Conservation (phyloP, 1,140 invertebrate species). For the Stegodyphus dumicola region DNA sequence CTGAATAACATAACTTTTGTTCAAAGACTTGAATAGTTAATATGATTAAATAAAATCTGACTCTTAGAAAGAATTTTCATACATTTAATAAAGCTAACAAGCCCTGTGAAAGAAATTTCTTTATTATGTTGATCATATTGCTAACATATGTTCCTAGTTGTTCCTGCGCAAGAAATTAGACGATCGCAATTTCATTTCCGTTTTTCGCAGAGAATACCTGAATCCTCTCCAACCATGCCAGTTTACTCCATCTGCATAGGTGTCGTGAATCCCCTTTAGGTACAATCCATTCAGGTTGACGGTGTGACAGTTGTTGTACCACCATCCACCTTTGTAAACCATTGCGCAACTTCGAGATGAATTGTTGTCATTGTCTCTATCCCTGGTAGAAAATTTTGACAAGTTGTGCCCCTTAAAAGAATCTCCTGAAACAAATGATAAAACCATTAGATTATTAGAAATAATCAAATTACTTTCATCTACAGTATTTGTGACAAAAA, state of each 20-base stretch:
- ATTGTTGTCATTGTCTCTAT: conserved; percentile 79
- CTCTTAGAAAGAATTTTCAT: no score
- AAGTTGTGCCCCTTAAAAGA: conserved; percentile 72
- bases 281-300: conserved; percentile 93
- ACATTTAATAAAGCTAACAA: no score
- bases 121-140: no score
- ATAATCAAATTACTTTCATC: no score
- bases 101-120: no score
- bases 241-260: conserved; percentile 68
- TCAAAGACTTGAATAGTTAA: no score
- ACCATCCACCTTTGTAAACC: conserved; percentile 71
- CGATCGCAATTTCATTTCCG: conserved; percentile 82
- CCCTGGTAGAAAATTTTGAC: conserved; percentile 78
- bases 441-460: no score
- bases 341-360: conserved; percentile 77
- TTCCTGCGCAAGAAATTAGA: not conserved
- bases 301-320: conserved; percentile 84
- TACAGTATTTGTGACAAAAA: no score
- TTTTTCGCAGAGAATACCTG: conserved; percentile 73
- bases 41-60: no score
- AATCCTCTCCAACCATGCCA: conserved; percentile 86
- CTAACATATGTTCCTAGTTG: no score
- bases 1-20: no score
- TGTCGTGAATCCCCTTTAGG: conserved; percentile 77
- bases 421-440: not conserved